Base-by-base conservation (phyloP, 2,888 invertebrate genomes). In the Mechanitis mazaeus region DNA sequence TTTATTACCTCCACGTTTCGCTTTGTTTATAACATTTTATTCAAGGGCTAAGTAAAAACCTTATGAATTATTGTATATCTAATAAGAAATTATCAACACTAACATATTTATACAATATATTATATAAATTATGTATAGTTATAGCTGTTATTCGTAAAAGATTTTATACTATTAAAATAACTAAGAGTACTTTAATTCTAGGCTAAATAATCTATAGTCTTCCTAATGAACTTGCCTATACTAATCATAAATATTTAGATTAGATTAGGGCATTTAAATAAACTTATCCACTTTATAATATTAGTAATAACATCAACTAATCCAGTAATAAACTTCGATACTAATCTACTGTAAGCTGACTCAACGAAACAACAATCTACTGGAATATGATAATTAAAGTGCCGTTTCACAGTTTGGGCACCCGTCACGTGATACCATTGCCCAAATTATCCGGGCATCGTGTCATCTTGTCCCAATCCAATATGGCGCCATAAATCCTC, bases 381-480 rank as follows among this genome's bases (percentile, higher is more conserved):
- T 72, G 69, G 79, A 85, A 85, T 86, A 85, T 88, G 86, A 90
- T 89, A 89, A 90, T 90, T 88, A 89, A 90, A 89, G 86, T 84
- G 84, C 83, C 86, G 83, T 89, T 88, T 79, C 81, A 76, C 78
- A 80, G 81, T 82, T 81, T 77, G 78, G 81, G 77, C 68, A 75
- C 78, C 78, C 81, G 86, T 89, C 88, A 87, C 87, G 85, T 86
- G 87, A 87, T 84, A 83, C 87, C 86, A 87, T 85, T 87, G 87
- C 88, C 90, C 90, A 90, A 90, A 90, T 90, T 90, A 90, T 90
- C 90, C 90, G 85, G 79, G 85, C 87, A 86, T 83, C 84, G 88
- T 88, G 90, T 90, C 90, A 90, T 90, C 90, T 90, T 90, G 90
- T 90, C 89, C 89, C 90, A 87, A 90, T 90, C 90, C 90, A 90